phyloP scores from a whole-genome alignment of 1,140 invertebrate genomes.

The Polypedilum pembai region DNA sequence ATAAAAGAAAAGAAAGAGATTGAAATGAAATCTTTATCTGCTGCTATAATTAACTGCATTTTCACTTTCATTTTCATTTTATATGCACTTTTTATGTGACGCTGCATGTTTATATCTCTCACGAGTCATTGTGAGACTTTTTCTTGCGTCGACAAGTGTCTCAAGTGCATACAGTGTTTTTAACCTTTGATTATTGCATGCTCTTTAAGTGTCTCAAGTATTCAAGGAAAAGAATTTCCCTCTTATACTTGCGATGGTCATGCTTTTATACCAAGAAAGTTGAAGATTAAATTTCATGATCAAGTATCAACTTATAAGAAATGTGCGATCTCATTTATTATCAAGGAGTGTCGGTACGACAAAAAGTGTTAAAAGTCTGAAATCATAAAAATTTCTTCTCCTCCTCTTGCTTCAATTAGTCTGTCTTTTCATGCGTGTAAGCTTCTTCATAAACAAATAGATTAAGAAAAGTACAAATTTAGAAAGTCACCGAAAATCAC shows the following conservation, averaged over 20 bases:
- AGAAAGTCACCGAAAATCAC: too few species aligned
- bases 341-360: neutral
- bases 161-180: constrained; percentile 1
- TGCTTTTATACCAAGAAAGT: neutral
- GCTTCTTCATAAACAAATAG: too few species aligned
- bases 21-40: neutral
- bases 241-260: neutral
- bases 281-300: constrained; percentile 12
- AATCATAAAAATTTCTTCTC: neutral
- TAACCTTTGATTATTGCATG: neutral
- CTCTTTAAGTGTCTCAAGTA: neutral
- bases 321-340: neutral
- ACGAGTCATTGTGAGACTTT: neutral
- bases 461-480: too few species aligned
- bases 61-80: neutral
- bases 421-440: too few species aligned
- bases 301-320: neutral
- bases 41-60: constrained; percentile 4
- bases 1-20: neutral
- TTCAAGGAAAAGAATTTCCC: neutral
- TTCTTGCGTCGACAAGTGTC: constrained; percentile 7
- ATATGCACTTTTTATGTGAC: neutral
- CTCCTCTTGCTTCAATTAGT: too few species aligned
- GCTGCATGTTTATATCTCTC: neutral
- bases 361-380: neutral